Percentiles rank a stretch among this genome's conserved stretches.
Evolutionary conservation across 2,113 vertebrate genomes (phyloP).

Genomic region (Reinhardtius hippoglossoides): DNA sequence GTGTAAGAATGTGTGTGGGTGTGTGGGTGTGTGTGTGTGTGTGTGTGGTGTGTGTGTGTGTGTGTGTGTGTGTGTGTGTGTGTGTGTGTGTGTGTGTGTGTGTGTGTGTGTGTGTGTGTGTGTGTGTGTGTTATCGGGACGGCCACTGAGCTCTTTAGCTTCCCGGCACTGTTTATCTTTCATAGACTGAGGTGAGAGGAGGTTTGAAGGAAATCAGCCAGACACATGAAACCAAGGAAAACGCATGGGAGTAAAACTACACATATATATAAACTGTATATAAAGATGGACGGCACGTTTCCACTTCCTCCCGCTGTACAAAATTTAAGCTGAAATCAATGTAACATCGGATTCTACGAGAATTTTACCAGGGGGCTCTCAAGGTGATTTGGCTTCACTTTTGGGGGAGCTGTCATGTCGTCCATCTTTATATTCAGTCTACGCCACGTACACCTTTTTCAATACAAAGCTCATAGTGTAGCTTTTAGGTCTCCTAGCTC

Average conservation of each 20-base stretch:
- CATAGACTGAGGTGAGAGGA: constrained; percentile 6
- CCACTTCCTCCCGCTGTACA: too few relatives aligned
- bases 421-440: too few relatives aligned
- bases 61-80: neutral
- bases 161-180: constrained; percentile 33
- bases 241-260: neutral
- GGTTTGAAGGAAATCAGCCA: constrained; percentile 17
- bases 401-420: too few relatives aligned
- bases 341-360: too few relatives aligned
- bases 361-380: too few relatives aligned
- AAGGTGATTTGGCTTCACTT: too few relatives aligned
- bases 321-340: too few relatives aligned
- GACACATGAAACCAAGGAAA: constrained; percentile 3
- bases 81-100: neutral
- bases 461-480: too few relatives aligned
- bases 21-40: neutral
- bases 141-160: neutral
- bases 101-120: neutral
- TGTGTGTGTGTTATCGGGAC: neutral
- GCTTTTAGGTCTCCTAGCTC: neutral
- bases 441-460: too few relatives aligned
- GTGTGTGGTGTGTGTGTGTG: neutral
- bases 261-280: neutral
- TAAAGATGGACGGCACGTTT: too few relatives aligned
- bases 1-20: neutral